A percentile compares a stretch with the other conserved stretches of the same genome.
Evolutionary conservation across 2,888 invertebrate species (phyloP).

Genomic region (Nesidiocoris tenuis): DNA sequence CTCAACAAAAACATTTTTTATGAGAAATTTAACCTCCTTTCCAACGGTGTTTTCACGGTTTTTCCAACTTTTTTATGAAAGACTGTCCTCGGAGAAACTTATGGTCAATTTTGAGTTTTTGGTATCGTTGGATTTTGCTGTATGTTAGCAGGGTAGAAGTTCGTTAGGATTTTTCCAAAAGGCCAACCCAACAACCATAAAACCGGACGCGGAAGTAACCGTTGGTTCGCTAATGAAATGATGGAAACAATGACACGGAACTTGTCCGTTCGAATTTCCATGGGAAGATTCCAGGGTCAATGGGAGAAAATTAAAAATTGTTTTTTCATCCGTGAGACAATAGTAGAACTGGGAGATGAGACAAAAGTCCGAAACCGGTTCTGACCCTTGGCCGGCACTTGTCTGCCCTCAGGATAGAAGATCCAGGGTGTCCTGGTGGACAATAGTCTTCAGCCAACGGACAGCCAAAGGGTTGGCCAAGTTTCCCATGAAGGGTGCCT

Average conservation of each 20-base stretch:
- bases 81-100: too few species aligned
- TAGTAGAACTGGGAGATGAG: constrained; percentile 8
- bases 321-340: constrained; percentile 3
- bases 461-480: neutral
- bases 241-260: neutral
- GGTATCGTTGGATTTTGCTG: too few species aligned
- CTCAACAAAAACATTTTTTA: too few species aligned
- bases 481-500: neutral
- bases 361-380: constrained; percentile 35
- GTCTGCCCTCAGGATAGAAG: neutral
- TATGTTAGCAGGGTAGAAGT: too few species aligned
- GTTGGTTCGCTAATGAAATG: neutral
- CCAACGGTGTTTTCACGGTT: too few species aligned
- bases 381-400: constrained; percentile 30
- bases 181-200: too few species aligned
- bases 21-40: too few species aligned
- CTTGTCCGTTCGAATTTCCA: neutral
- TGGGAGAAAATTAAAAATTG: constrained; percentile 20
- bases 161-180: too few species aligned
- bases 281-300: neutral
- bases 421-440: neutral
- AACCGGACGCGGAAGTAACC: neutral
- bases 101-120: too few species aligned
- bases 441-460: neutral
- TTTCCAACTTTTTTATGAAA: too few species aligned